phyloP scores from a whole-genome alignment of 2,113 vertebrate species.

The Acrocephalus kingi region DNA sequence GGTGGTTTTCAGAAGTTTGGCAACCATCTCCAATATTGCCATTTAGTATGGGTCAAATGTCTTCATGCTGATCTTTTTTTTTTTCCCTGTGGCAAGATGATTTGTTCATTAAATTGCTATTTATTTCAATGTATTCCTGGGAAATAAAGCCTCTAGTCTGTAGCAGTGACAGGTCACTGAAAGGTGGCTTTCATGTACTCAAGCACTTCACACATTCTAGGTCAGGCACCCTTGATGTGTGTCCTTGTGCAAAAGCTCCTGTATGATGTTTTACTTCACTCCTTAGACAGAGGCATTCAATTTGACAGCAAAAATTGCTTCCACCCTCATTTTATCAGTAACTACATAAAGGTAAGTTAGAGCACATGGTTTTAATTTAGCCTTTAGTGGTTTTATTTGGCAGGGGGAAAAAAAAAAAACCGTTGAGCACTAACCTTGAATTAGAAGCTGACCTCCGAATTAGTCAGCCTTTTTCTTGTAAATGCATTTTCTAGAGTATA shows the following conservation, averaged over 20 bases:
- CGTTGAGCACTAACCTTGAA: conserved; percentile 50
- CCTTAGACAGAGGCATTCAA: not conserved
- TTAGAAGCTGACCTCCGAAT: conserved; percentile 52
- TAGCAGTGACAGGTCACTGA: not conserved
- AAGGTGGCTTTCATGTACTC: not conserved
- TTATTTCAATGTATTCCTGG: not conserved
- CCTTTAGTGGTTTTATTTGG: conserved; percentile 39
- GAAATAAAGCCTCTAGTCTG: not conserved
- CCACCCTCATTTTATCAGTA: conserved; percentile 15
- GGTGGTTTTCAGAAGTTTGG: not conserved
- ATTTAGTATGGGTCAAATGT: not conserved
- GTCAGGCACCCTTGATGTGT: not conserved
- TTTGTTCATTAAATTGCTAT: not conserved
- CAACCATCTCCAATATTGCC: not conserved
- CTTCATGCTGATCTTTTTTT: not conserved
- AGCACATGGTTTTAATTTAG: conserved; percentile 45
- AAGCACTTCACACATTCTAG: not conserved
- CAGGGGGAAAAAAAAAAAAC: not conserved
- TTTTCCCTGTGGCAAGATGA: not conserved
- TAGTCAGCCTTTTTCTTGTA: conserved; percentile 58
- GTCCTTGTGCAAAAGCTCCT: not conserved
- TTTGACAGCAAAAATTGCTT: conserved; percentile 10
- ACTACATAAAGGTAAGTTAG: conserved; percentile 28
- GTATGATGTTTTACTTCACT: not conserved
- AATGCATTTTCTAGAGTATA: conserved; percentile 46